Evolutionary conservation across 2,113 vertebrate species (phyloP).

Genomic region (Peromyscus polionotus): DNA sequence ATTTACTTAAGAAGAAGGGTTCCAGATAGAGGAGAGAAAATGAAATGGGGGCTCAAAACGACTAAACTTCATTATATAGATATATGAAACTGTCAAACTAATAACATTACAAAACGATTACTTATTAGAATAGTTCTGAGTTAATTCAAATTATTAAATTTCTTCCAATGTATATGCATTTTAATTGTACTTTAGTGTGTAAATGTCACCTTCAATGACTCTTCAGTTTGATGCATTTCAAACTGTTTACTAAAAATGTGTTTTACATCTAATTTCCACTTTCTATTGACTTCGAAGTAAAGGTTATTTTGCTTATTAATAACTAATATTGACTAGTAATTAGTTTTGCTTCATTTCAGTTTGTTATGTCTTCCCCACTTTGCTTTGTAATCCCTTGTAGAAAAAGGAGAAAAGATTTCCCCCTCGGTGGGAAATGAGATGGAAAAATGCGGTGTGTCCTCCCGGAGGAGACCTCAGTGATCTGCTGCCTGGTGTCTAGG

Average conservation of each 20-base stretch:
- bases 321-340: neutral
- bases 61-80: neutral
- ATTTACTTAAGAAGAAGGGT: neutral
- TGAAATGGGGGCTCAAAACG: neutral
- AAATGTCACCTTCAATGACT: neutral
- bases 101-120: neutral
- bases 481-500: neutral
- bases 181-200: neutral
- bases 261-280: neutral
- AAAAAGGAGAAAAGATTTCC: neutral
- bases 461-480: neutral
- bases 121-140: neutral
- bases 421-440: neutral
- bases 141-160: neutral
- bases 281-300: constrained; percentile 1
- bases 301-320: neutral
- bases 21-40: neutral
- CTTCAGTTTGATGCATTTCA: neutral
- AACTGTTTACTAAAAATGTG: neutral
- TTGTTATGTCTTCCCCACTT: neutral
- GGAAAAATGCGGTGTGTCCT: neutral
- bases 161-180: neutral
- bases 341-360: neutral
- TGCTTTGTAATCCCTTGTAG: constrained; percentile 6
- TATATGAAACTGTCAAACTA: neutral